Evolutionary conservation across 1,140 invertebrate genomes (phyloP), one percentile per base, ranked within the genome.

Genomic region (Cylas formicarius): DNA sequence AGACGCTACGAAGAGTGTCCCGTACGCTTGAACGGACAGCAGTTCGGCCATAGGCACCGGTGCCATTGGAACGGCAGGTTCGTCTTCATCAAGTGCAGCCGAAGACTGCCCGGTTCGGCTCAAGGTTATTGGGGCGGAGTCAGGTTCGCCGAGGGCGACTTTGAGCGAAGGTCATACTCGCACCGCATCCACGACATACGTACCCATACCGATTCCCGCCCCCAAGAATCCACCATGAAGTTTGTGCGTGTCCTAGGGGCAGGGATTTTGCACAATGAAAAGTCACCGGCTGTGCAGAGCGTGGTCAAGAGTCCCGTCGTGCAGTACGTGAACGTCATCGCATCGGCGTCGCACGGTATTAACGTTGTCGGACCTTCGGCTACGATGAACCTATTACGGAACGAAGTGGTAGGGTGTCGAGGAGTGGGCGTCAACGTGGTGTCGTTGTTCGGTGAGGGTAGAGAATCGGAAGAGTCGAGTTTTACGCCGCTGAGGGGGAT

Each of bases 101-200:
- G 80, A 32, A 74, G 83, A 48, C 87, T 85, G 66, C 55, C 88
- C 4, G 74, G 80, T 9, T 63, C 73, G 3, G 69, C 71, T 8
- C 67, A 80, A 27, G 77, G 90, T 31, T 94, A 97, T 64, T 99
- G 96, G 95, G 96, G 95, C 28, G 96, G 95, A 18, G 83, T 99
- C 43, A 68, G 94, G 29, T 95, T 99, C 67, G 81, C 91, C 5
- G 81, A 86, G 60, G 77, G 82, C 14, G 80, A 87, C 56, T 94
- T 96, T 63, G 94, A 98, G 63, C 82, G 84, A 66, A 81, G 83
- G 49, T 67, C 86, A 4, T 89, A 86, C 56, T 83, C 87, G 57
- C 77, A 87, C 58, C 74, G 84, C 26, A 79, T 89, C 44, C 86
- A 90, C 56, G 85, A 90, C 54, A 74, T 81, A 18, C 74, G 81